A percentile compares a stretch with the other conserved stretches of the same genome.
Conservation (phyloP, 2,797 vertebrate species). For the Rhynchotus rufescens region DNA sequence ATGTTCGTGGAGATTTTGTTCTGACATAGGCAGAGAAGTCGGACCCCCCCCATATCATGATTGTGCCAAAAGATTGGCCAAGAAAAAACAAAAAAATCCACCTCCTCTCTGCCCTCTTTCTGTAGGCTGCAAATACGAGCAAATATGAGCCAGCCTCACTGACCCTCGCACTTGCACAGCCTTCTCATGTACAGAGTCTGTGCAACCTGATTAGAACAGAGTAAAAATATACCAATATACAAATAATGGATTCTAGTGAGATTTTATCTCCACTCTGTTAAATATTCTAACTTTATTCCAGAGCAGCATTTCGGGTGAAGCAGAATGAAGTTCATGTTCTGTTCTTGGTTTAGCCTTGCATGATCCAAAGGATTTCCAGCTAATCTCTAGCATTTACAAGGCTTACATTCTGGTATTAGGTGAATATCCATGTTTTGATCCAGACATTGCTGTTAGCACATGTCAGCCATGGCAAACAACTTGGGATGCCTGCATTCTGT, state of each 20-base stretch:
- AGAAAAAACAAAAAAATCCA: neutral
- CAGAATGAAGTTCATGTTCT: neutral
- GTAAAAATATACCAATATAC: neutral
- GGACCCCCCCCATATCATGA: neutral
- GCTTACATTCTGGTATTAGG: neutral
- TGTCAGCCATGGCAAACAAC: neutral
- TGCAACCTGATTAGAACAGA: neutral
- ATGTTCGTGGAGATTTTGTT: constrained; percentile 71
- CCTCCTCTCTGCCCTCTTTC: neutral
- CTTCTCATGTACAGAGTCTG: neutral
- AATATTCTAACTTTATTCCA: neutral
- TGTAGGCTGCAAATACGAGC: neutral
- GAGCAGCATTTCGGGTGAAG: neutral
- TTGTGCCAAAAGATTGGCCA: neutral
- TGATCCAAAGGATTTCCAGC: constrained; percentile 25
- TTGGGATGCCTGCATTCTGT: neutral
- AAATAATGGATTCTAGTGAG: neutral
- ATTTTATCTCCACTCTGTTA: neutral
- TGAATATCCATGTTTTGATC: neutral
- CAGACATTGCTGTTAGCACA: neutral
- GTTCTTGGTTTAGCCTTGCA: neutral
- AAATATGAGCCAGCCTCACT: neutral
- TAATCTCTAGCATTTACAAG: constrained; percentile 5
- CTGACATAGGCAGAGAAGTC: constrained; percentile 59
- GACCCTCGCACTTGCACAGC: neutral